Evolutionary conservation across 2,888 invertebrate species (phyloP).

Genomic region (Pterostichus madidus): DNA sequence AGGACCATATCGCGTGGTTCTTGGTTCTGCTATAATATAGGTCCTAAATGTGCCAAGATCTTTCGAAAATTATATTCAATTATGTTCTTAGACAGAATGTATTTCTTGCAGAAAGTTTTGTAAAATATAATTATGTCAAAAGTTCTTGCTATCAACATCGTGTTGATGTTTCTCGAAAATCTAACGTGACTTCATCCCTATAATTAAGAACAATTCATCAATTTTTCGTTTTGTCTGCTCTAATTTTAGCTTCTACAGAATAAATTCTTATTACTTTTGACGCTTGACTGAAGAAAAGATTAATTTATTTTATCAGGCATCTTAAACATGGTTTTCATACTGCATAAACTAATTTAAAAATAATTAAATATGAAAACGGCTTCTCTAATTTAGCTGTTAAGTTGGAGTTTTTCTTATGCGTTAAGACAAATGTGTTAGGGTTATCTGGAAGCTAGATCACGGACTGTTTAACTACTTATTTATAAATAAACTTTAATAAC

Average conservation of each 20-base stretch:
- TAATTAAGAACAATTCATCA: slow-evolving; percentile 40
- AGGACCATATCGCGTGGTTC: too few species aligned
- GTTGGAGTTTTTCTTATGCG: slow-evolving; percentile 14
- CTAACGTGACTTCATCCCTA: slow-evolving; percentile 24
- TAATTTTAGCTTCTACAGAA: slow-evolving; percentile 11
- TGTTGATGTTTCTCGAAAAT: slow-evolving; percentile 18
- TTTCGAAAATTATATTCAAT: too few species aligned
- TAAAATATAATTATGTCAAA: slow-evolving; percentile 8
- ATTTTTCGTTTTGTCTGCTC: slow-evolving; percentile 38
- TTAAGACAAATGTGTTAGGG: slow-evolving; percentile 24
- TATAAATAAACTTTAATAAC: slow-evolving; percentile 35
- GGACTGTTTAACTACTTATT: slow-evolving; percentile 8
- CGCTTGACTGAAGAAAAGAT: slow-evolving; percentile 41
- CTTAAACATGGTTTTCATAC: slow-evolving; percentile 48
- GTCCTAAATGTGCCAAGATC: too few species aligned
- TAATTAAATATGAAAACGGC: slow-evolving; percentile 34
- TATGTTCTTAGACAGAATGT: too few species aligned
- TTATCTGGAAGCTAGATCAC: neutral
- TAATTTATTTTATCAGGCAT: slow-evolving; percentile 46
- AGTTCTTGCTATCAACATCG: neutral
- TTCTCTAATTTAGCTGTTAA: slow-evolving; percentile 23
- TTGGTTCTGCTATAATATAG: too few species aligned
- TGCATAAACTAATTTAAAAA: slow-evolving; percentile 35
- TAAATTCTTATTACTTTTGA: slow-evolving; percentile 31
- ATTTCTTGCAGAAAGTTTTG: too few species aligned